phyloP scores from a whole-genome alignment of 2,113 vertebrate species.

The Nipponia nippon region DNA sequence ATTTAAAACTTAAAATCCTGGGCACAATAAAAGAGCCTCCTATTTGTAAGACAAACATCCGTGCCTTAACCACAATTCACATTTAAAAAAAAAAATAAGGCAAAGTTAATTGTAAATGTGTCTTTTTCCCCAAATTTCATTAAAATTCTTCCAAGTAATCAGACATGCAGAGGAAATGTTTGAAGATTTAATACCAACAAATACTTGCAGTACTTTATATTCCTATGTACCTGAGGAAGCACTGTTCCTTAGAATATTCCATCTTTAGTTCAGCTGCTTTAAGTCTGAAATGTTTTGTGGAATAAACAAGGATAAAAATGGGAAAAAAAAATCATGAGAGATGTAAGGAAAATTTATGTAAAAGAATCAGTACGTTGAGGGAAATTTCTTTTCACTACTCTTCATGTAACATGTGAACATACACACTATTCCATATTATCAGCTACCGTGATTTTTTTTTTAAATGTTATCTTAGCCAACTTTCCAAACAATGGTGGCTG shows the following conservation, averaged over 20 bases:
- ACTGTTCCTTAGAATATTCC: not conserved
- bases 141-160: not conserved
- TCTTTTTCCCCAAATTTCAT: not conserved
- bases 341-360: not conserved
- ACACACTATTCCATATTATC: not conserved
- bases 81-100: not conserved
- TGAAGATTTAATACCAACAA: not conserved
- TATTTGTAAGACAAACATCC: not conserved
- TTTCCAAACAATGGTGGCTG: not conserved
- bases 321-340: not conserved
- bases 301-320: not conserved
- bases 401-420: accelerated
- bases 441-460: not conserved
- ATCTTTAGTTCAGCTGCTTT: not conserved
- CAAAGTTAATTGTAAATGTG: not conserved
- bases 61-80: not conserved
- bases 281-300: not conserved
- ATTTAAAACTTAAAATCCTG: not conserved
- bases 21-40: not conserved
- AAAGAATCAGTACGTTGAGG: not conserved
- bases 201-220: not conserved
- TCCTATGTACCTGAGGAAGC: not conserved
- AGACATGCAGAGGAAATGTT: not conserved
- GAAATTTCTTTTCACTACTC: not conserved
- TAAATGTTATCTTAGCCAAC: not conserved